phyloP scores from a whole-genome alignment of 2,797 vertebrate species.

The Lithobates pipiens region DNA sequence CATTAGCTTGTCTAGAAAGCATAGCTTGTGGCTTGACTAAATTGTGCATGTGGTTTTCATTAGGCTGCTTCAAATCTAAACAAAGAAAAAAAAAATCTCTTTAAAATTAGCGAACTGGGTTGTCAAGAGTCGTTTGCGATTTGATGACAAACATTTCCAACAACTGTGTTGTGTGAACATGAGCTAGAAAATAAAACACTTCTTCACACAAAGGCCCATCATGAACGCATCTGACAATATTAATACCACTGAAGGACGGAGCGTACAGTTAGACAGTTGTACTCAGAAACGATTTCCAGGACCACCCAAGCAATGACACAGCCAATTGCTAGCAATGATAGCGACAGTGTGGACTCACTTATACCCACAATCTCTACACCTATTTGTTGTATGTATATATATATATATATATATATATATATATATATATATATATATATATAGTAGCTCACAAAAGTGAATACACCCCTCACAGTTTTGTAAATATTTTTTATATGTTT shows the following conservation, averaged over 20 bases:
- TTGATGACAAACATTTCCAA: conserved; percentile 40
- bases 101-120: conserved; percentile 29
- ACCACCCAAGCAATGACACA: not conserved
- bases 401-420: no score
- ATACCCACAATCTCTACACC: not conserved
- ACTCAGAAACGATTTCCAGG: not conserved
- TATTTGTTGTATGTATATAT: not conserved
- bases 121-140: conserved; percentile 40
- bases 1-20: conserved; percentile 50
- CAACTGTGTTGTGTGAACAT: conserved; percentile 37
- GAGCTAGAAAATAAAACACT: conserved; percentile 18
- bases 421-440: no score
- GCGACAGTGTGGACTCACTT: not conserved
- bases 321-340: not conserved
- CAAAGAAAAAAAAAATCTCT: conserved; percentile 13
- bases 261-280: not conserved
- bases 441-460: no score
- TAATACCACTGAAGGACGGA: conserved; percentile 7
- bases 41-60: conserved; percentile 51
- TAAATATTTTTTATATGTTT: no score
- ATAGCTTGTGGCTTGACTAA: conserved; percentile 43
- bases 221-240: conserved; percentile 31
- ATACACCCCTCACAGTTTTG: no score
- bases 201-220: not conserved
- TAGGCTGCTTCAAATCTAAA: conserved; percentile 33